These are phyloP conservation scores for Cephalopachus bancanus DNA, from an alignment of 2,797 vertebrate species.

Conservation along the genomic window DNA sequence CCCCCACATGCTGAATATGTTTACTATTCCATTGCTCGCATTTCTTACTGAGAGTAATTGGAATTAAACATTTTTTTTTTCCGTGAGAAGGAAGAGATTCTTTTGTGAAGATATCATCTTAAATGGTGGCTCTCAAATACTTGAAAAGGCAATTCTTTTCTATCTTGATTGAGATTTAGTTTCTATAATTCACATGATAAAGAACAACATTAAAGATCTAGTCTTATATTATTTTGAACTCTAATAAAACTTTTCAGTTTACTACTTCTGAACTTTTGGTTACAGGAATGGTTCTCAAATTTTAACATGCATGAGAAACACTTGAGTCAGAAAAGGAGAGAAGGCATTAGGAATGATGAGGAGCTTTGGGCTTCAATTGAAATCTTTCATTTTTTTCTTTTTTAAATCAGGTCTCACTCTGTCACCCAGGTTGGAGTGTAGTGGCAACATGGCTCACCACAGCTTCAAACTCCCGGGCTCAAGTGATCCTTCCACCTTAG, in stretches of 20 bases:
- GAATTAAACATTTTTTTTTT: conserved; percentile 48
- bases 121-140: conserved; percentile 52
- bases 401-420: no score
- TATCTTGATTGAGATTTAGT: conserved; percentile 25
- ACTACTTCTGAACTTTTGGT: background rate
- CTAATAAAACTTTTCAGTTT: background rate
- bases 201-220: background rate
- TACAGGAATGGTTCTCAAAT: background rate
- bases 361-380: background rate
- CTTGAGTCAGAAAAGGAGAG: background rate
- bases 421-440: no score
- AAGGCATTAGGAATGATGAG: background rate
- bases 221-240: background rate
- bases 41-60: conserved; percentile 63
- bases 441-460: no score
- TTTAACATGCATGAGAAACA: background rate
- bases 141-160: conserved; percentile 20
- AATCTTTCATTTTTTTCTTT: background rate
- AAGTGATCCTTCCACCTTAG: no score
- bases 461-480: no score
- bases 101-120: conserved; percentile 45
- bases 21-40: conserved; percentile 73
- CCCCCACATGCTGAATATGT: conserved; percentile 32
- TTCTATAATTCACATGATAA: background rate
- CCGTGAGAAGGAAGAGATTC: conserved; percentile 52